phyloP scores from a whole-genome alignment of 2,888 invertebrate genomes.

The Mythimna albipuncta region DNA sequence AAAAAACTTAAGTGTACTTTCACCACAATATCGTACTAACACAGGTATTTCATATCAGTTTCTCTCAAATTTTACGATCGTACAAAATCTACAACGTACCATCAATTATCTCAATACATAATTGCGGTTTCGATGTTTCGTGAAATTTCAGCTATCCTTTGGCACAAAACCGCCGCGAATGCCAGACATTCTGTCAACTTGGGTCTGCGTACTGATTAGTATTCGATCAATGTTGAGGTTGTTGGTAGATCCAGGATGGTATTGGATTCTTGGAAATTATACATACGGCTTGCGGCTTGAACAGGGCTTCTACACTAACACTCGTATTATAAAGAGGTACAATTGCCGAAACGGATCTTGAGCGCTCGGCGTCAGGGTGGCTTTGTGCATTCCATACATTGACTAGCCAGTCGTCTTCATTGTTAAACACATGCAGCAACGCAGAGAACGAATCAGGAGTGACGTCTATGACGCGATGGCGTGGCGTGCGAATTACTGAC shows the following conservation, averaged over 20 bases:
- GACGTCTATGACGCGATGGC: too few species aligned
- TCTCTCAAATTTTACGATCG: not conserved
- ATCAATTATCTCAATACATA: conserved; percentile 20
- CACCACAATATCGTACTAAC: not conserved
- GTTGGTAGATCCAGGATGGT: not conserved
- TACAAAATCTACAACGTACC: not conserved
- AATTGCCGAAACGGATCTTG: too few species aligned
- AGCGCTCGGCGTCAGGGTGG: too few species aligned
- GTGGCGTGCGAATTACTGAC: too few species aligned
- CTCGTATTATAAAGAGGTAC: too few species aligned
- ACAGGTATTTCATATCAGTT: not conserved
- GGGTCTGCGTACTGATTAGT: conserved; percentile 12
- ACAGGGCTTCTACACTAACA: not conserved
- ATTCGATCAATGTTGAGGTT: conserved; percentile 35
- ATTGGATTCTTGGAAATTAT: conserved; percentile 19
- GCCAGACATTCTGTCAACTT: conserved; percentile 46
- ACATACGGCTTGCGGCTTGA: not conserved
- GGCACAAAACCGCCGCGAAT: conserved; percentile 55
- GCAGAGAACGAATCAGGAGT: too few species aligned
- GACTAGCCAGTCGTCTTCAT: too few species aligned
- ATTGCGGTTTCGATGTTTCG: conserved; percentile 48
- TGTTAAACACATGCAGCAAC: too few species aligned
- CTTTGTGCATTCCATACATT: too few species aligned
- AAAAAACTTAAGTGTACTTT: not conserved
- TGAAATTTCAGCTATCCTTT: conserved; percentile 49